Percentiles rank a stretch among this genome's conserved stretches.
phyloP scores from a whole-genome alignment of 2,888 invertebrate genomes.

The Sussaba pulchella region DNA sequence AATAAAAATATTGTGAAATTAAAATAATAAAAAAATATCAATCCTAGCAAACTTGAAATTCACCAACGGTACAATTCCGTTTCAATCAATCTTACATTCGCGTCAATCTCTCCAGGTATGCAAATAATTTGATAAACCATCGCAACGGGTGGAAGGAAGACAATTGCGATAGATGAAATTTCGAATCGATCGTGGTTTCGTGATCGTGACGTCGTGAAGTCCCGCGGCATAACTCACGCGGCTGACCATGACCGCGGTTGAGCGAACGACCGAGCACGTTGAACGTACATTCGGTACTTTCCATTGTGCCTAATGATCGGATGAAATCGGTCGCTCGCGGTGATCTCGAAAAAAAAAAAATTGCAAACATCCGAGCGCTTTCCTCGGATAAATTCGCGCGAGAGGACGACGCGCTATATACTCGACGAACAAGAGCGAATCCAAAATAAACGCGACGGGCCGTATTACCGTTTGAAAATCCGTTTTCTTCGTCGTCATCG shows the following conservation, averaged over 20 bases:
- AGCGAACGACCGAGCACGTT: constrained; percentile 27
- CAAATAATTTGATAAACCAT: too few species aligned
- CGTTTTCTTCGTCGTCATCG: constrained; percentile 17
- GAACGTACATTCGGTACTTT: constrained; percentile 42
- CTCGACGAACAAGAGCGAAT: constrained; percentile 42
- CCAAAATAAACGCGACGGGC: neutral
- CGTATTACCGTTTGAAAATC: neutral
- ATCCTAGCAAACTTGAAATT: neutral
- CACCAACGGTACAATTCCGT: neutral
- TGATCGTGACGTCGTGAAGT: constrained; percentile 19
- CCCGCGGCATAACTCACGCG: constrained; percentile 19
- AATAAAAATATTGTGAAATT: neutral
- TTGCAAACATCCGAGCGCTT: constrained; percentile 24
- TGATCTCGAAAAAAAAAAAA: constrained; percentile 37
- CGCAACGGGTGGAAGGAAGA: too few species aligned
- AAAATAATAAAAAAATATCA: neutral
- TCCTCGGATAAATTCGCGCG: neutral
- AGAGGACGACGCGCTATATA: neutral
- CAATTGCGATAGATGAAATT: constrained; percentile 46
- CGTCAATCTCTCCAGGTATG: neutral
- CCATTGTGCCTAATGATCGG: constrained; percentile 59
- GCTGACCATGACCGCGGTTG: constrained; percentile 30
- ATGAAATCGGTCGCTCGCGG: constrained; percentile 30
- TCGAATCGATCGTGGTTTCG: constrained; percentile 45
- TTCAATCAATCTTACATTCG: neutral